Evolutionary conservation across 1,140 invertebrate species (phyloP), one percentile per base, ranked within the genome.

Genomic region (Solenopsis fugax): DNA sequence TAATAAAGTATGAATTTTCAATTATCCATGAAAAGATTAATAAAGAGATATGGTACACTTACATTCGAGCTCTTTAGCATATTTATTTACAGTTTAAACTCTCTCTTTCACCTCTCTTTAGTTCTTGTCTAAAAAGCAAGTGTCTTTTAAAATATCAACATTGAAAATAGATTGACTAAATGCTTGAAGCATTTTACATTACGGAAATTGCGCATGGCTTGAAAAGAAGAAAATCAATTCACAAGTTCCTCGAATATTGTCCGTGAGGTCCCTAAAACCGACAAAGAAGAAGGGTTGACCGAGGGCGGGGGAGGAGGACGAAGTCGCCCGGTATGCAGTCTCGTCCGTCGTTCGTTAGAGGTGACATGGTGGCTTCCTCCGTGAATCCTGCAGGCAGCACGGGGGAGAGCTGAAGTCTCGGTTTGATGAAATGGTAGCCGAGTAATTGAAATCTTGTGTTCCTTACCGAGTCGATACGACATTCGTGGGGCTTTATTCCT

Each of bases 401-500:
- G 67, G 37, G 34, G 54, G 34, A 71, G 60, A 65, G 48, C 71
- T 76, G 72, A 86, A 82, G 90, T 89, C 80, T 86, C 89, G 85
- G 71, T 91, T 92, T 92, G 91, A 94, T 90, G 92, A 93, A 94
- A 94, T 92, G 91, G 92, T 91, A 93, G 92, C 90, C 88, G 86
- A 91, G 92, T 94, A 94, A 94, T 94, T 94, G 93, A 94, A 93
- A 94, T 94, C 91, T 93, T 93, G 90, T 94, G 93, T 94, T 94
- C 92, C 90, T 92, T 91, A 89, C 92, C 88, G 87, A 92, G 92
- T 93, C 87, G 92, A 94, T 94, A 93, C 91, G 87, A 92, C 87
- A 89, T 92, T 72, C 84, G 82, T 73, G 73, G 65, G 60, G 54
- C 85, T 48, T 76, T n/a, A 41, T 60, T 84, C 69, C 69, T 84